phyloP scores from a whole-genome alignment of 64 coral and sea anemone genomes.

The Cladopsammia gracilis region DNA sequence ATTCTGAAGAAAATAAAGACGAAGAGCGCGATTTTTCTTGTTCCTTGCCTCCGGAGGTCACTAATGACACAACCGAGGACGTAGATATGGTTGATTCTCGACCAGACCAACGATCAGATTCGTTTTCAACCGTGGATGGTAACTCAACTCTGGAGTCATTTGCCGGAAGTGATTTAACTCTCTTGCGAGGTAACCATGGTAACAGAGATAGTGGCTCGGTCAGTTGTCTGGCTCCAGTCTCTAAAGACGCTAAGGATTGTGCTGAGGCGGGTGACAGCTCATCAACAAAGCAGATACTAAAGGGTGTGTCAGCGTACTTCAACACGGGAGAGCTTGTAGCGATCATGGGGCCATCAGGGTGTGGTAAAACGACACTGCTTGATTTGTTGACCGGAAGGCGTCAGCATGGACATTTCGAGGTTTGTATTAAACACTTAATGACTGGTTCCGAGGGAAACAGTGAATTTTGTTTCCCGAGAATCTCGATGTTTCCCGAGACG shows the following conservation, averaged over 20 bases:
- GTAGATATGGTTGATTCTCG: not conserved
- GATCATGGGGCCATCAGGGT: constrained; percentile 31
- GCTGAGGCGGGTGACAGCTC: not conserved
- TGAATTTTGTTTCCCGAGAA: too few species aligned
- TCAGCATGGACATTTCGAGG: constrained; percentile 12
- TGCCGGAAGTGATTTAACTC: constrained; percentile 10
- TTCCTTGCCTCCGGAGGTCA: not conserved
- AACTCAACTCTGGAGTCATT: not conserved
- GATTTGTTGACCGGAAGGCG: constrained; percentile 41
- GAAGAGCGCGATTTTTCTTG: not conserved
- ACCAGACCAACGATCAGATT: not conserved
- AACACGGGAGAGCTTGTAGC: constrained; percentile 38
- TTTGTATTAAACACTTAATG: too few species aligned
- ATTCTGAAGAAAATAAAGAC: not conserved
- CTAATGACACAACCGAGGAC: not conserved
- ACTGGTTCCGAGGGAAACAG: too few species aligned
- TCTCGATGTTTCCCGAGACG: too few species aligned
- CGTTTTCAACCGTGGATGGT: not conserved
- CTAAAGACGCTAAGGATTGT: not conserved
- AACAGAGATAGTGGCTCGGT: not conserved
- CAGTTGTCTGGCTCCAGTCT: not conserved
- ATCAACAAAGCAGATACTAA: constrained; percentile 17
- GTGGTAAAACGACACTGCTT: constrained; percentile 31
- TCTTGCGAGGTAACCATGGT: not conserved
- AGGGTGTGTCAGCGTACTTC: constrained; percentile 39